Conservation (phyloP, 2,888 invertebrate genomes). For the Callyntrura guangdongensis region DNA sequence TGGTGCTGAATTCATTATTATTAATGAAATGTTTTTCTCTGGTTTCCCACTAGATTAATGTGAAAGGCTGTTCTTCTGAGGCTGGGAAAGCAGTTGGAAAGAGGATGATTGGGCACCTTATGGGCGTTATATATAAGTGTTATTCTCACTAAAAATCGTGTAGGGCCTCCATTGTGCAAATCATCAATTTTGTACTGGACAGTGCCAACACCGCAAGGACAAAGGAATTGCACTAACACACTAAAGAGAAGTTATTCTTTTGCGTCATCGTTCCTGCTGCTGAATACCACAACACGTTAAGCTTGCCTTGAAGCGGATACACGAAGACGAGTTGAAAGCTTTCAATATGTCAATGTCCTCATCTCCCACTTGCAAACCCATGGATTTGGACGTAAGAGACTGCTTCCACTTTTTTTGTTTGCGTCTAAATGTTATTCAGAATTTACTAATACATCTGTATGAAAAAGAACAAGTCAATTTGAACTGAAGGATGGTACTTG, state of each 20-base stretch:
- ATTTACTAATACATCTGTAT: background rate
- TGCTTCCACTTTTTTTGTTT: background rate
- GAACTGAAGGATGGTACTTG: background rate
- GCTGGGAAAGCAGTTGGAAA: background rate
- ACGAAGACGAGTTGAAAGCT: constrained; percentile 57
- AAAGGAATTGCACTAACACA: background rate
- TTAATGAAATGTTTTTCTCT: background rate
- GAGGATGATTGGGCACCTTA: background rate
- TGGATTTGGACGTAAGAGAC: constrained; percentile 71
- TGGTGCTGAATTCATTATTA: background rate
- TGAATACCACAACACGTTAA: background rate
- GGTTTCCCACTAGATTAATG: background rate
- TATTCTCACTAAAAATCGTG: background rate
- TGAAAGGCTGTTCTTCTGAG: background rate
- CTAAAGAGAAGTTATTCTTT: background rate
- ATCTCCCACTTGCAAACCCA: constrained; percentile 57
- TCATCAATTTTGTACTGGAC: constrained; percentile 7
- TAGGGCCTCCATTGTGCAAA: background rate
- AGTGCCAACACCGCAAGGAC: background rate
- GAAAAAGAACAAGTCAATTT: background rate
- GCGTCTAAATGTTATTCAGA: background rate
- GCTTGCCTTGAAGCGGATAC: constrained; percentile 54
- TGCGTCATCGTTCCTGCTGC: background rate
- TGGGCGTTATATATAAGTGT: constrained; percentile 14
- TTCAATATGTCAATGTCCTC: constrained; percentile 76